phyloP scores from a whole-genome alignment of 2,113 vertebrate genomes.

The Calypte anna region DNA sequence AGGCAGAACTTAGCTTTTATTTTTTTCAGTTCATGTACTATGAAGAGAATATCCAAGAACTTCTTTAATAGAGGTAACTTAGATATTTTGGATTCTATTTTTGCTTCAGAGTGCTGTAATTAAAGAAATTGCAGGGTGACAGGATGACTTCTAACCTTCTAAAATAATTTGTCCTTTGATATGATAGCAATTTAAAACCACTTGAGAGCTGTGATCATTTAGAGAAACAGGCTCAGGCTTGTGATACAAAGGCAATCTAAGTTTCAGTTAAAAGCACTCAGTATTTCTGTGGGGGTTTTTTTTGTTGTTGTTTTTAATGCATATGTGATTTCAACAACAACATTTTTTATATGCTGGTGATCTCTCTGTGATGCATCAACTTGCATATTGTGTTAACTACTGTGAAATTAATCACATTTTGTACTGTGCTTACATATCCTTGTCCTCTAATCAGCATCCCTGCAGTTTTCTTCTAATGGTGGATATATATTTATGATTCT shows the following conservation, averaged over 20 bases:
- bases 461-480: not conserved
- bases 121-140: not conserved
- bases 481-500: not conserved
- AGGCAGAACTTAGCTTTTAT: not conserved
- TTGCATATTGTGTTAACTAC: not conserved
- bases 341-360: not conserved
- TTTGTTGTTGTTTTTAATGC: not conserved
- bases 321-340: not conserved
- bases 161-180: not conserved
- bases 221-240: not conserved
- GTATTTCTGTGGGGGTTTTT: not conserved
- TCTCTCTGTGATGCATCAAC: not conserved
- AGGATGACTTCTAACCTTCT: conserved; percentile 15
- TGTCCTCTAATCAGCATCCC: conserved; percentile 9
- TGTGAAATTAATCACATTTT: not conserved
- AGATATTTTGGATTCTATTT: not conserved
- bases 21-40: not conserved
- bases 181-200: conserved; percentile 8
- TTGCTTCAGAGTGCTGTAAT: not conserved
- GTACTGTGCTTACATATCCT: not conserved
- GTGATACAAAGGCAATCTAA: not conserved
- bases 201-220: not conserved
- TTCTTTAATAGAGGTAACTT: not conserved
- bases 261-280: not conserved
- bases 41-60: not conserved